Evolutionary conservation across 1,140 invertebrate genomes (phyloP), one percentile per base, ranked within the genome.

Genomic region (Hypothenemus hampei): DNA sequence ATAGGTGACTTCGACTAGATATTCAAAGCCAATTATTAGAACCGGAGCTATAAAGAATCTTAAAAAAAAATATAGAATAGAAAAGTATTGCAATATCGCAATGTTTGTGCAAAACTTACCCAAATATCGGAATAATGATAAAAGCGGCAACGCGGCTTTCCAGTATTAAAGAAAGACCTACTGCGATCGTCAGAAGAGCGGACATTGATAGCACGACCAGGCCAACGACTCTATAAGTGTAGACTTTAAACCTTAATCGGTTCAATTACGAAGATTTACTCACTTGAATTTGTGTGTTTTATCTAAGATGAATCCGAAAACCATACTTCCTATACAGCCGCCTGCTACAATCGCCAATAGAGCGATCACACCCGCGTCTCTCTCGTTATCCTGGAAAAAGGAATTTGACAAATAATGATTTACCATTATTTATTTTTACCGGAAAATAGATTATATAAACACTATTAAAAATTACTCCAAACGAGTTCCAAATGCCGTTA

Each of bases 241-340:
- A 43, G 11, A 23, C 4, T 23, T 4, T 15, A 23, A 43, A 43
- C 26, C 13, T 8, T 31, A 31, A 31, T 31, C 26, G 26, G 13
- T 8, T 31, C 1, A 11, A 13, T 3, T 1, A 23, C 16, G 7
- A 37, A 11, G 7, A 16, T 8, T 13, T 15, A 61, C 46, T 58
- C 57, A 67, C 65, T 65, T 65, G 36, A 67, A 67, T 20, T 57
- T 31, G 36, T 67, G 64, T 2, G 64, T 65, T 49, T 63, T 65
- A 47, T 67, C 65, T 23, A 67, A 49, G 29, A 66, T 54, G n/a
- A 55, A 59, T 10, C 65, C 65, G 54, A 65, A 63, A 35, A 66
- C 18, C n/a, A 67, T 29, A 35, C 64, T 65, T 13, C 65, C 64
- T 4, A 64, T 52, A 55, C 62, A 62, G 23, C 64, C 65, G 16